Evolutionary conservation across 2,113 vertebrate species (phyloP), one percentile per base, ranked within the genome.

Genomic region (Xiphophorus hellerii): DNA sequence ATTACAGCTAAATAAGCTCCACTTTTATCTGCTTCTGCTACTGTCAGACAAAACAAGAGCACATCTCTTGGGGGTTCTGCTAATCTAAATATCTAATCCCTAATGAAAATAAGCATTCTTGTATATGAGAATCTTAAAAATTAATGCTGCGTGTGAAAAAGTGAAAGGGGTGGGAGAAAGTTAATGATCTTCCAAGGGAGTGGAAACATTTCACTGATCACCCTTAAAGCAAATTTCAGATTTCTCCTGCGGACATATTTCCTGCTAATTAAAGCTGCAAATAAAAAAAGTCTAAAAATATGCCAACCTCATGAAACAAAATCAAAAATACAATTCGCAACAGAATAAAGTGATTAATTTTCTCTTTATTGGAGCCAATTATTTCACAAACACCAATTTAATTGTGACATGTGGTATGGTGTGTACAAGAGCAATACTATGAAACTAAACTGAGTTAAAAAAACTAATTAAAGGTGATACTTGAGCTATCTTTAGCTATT

Each of bases 341-440:
- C 69, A 62, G 62, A 0, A 1, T 64, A 27, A 44, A 74, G 37
- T 5, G 28, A 69, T 78, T 63, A 71, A 65, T 65, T 61, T 81
- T 39, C 31, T 9, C 30, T 71, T n/a, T 65, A 74, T 81, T 68
- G 82, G 76, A 77, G 64, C 71, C 76, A 80, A 75, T 82, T 85
- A 86, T 80, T 76, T 68, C 82, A 80, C 61, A 68, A 84, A 60
- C 25, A 14, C 66, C 74, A 72, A 71, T 84, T 80, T 73, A 65
- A 87, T 64, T 66, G n/a, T 68, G 63, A 79, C 66, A 29, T 63
- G 74, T 42, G 63, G 30, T 62, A 9, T 22, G 71, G 58, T 62
- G 76, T 74, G 62, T 42, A 25, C 15, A 72, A 61, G 61, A 66
- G 65, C 13, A 27, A 77, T 71, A 33, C 74, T 72, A 33, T 58